phyloP scores from a whole-genome alignment of 2,113 vertebrate genomes.

The Probosciger aterrimus region DNA sequence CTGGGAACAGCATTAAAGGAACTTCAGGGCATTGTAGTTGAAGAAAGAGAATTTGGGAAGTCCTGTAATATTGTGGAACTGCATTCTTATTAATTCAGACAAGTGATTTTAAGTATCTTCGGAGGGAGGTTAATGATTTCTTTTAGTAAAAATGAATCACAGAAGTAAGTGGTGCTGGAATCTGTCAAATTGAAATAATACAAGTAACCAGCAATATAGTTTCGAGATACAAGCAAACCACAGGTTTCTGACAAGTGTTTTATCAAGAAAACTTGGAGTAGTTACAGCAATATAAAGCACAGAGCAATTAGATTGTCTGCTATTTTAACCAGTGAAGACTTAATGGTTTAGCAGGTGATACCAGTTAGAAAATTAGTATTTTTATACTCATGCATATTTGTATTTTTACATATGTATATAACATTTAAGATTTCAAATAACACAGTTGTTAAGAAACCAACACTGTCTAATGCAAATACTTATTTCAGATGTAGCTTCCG shows the following conservation, averaged over 20 bases:
- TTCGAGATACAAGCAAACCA: background rate
- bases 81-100: background rate
- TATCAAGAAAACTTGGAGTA: background rate
- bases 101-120: background rate
- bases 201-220: background rate
- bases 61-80: background rate
- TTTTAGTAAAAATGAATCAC: background rate
- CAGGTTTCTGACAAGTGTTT: background rate
- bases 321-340: background rate
- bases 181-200: background rate
- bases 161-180: background rate
- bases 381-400: background rate
- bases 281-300: background rate
- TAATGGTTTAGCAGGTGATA: background rate
- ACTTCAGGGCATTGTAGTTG: background rate
- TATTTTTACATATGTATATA: background rate
- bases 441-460: background rate
- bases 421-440: background rate
- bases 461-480: background rate
- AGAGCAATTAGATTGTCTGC: background rate
- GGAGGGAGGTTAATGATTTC: background rate
- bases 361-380: background rate
- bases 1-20: constrained; percentile 23
- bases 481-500: background rate
- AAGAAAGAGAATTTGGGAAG: background rate